A percentile compares a stretch with the other conserved stretches of the same genome.
Evolutionary conservation across 2,113 vertebrate species (phyloP).

Genomic region (Thamnaconus septentrionalis): DNA sequence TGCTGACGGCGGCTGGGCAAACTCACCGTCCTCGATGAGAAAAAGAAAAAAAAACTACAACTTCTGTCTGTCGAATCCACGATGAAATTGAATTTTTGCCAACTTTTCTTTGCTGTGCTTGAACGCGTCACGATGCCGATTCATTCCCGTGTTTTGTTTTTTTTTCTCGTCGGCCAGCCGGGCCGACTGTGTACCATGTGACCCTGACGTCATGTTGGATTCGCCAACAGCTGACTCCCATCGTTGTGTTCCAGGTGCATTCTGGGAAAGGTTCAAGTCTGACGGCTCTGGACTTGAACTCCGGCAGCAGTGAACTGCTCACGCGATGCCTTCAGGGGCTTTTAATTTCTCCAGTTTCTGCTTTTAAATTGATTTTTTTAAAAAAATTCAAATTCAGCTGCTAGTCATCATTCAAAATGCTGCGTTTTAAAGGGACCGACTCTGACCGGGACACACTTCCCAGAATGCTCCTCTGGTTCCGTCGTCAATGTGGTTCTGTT

Average conservation of each 20-base stretch:
- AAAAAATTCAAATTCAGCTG: too few species aligned
- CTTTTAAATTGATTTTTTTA: too few species aligned
- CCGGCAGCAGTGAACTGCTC: too few species aligned
- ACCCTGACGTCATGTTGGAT: too few species aligned
- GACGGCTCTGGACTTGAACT: too few species aligned
- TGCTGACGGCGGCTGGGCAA: background rate
- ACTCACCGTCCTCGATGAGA: background rate
- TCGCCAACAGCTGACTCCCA: slow-evolving; percentile 6
- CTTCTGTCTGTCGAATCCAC: too few species aligned
- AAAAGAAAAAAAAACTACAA: background rate
- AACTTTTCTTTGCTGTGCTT: slow-evolving; percentile 38
- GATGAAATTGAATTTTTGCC: slow-evolving; percentile 48
- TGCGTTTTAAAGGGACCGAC: too few species aligned
- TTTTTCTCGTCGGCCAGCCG: background rate
- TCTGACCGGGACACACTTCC: background rate
- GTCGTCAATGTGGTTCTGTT: too few species aligned
- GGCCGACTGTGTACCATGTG: background rate
- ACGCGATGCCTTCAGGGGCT: too few species aligned
- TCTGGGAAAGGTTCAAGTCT: slow-evolving; percentile 6
- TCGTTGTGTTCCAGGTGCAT: slow-evolving; percentile 11
- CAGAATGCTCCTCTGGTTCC: background rate
- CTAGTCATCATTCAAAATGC: too few species aligned
- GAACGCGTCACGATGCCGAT: slow-evolving; percentile 17
- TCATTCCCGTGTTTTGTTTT: background rate
- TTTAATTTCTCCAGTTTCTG: too few species aligned